These are phyloP conservation scores for Plebejus melissa DNA, from an alignment of 2,888 invertebrate species.

Conservation along the genomic window DNA sequence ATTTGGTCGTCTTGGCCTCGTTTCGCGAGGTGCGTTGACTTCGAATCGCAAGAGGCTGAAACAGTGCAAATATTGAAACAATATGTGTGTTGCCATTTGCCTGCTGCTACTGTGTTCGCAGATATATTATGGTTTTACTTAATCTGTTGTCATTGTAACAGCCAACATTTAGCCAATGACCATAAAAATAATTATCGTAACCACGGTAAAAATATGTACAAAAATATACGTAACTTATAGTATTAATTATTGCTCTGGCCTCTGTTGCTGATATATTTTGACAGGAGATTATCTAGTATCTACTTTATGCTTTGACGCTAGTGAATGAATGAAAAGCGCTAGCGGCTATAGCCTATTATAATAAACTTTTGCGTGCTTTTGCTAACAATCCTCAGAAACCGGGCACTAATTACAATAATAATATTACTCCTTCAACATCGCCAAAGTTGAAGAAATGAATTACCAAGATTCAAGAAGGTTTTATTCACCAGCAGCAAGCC, in stretches of 20 bases:
- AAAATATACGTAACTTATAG: background rate
- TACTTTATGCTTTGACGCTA: background rate
- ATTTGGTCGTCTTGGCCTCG: conserved; percentile 22
- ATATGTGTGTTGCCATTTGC: background rate
- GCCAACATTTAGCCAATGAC: background rate
- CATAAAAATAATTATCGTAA: background rate
- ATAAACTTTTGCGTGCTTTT: no score
- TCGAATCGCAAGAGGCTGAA: conserved; percentile 14
- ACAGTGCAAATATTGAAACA: conserved; percentile 18
- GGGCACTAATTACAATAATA: no score
- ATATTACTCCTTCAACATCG: no score
- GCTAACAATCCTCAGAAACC: no score
- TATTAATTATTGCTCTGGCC: no score
- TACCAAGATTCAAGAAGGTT: background rate
- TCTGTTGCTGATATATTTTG: no score
- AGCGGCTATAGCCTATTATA: no score
- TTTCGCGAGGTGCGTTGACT: conserved; percentile 17
- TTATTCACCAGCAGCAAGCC: background rate
- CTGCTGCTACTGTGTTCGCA: background rate
- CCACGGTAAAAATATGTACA: no score
- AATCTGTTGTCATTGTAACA: background rate
- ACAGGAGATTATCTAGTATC: background rate
- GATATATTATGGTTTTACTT: background rate
- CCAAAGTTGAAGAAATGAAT: background rate
- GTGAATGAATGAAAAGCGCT: no score